These are phyloP conservation scores for Tethya wilhelma DNA, from an alignment of 37 sponge, comb jelly and placozoan genomes.

Conservation along the genomic window DNA sequence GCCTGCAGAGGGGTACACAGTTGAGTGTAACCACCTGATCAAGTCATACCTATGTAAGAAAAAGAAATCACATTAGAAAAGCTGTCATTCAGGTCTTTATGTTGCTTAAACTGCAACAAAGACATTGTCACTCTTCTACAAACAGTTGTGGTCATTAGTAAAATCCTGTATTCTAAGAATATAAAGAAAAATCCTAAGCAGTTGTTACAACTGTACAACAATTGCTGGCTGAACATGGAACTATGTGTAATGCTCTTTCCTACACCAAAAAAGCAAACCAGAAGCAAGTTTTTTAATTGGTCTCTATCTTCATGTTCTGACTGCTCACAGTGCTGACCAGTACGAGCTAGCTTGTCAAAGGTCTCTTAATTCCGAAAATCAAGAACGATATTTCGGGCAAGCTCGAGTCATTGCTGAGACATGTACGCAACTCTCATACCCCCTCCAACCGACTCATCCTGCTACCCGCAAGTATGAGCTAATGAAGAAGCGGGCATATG, in stretches of 20 bases:
- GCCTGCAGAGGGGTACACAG: not conserved
- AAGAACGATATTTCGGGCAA: not conserved
- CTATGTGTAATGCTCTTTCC: not conserved
- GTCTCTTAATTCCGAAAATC: not conserved
- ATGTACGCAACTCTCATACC: too few relatives aligned
- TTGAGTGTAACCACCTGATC: not conserved
- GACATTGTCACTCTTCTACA: not conserved
- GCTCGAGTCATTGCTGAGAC: not conserved
- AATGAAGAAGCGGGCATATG: too few relatives aligned
- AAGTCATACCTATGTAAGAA: not conserved
- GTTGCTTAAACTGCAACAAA: not conserved
- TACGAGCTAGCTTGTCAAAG: not conserved
- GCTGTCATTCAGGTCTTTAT: not conserved
- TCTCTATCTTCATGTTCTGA: not conserved
- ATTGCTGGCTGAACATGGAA: not conserved
- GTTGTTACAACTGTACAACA: not conserved
- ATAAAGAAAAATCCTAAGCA: not conserved
- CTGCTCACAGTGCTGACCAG: not conserved
- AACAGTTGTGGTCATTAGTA: not conserved
- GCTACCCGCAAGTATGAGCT: too few relatives aligned
- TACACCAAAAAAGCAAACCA: not conserved
- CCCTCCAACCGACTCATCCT: too few relatives aligned
- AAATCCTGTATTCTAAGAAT: not conserved
- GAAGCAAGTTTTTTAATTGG: not conserved
- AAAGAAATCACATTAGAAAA: not conserved